Percentiles rank a stretch among this genome's conserved stretches.
phyloP scores from a whole-genome alignment of 2,888 invertebrate species.

The Acheta domesticus region DNA sequence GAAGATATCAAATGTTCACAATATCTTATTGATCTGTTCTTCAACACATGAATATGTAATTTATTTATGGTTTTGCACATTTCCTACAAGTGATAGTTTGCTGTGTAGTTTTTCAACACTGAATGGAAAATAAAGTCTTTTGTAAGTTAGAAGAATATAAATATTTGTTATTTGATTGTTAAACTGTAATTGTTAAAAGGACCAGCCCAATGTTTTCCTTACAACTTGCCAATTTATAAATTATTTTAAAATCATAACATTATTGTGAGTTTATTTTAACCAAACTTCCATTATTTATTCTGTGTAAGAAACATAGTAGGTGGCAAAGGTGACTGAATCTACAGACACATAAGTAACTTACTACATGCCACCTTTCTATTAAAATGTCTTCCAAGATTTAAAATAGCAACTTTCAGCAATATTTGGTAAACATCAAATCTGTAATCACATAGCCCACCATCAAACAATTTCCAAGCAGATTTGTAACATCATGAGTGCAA shows the following conservation, averaged over 20 bases:
- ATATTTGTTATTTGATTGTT: neutral
- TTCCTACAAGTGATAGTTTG: neutral
- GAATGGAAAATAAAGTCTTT: neutral
- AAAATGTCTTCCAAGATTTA: too few species aligned
- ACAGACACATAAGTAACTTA: too few species aligned
- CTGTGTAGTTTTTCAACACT: neutral
- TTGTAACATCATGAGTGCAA: neutral
- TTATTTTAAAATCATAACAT: neutral
- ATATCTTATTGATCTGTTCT: neutral
- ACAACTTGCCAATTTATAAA: neutral
- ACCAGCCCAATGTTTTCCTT: neutral
- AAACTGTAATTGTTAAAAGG: neutral
- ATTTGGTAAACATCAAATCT: too few species aligned
- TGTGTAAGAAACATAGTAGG: too few species aligned
- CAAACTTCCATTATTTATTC: too few species aligned
- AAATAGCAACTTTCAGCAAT: too few species aligned
- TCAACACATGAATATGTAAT: neutral
- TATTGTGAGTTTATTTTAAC: too few species aligned
- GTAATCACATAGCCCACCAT: too few species aligned
- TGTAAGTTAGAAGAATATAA: slow-evolving; percentile 6
- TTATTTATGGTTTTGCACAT: neutral
- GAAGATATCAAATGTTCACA: slow-evolving; percentile 8
- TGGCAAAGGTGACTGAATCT: too few species aligned
- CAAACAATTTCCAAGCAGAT: neutral
- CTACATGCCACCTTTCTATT: too few species aligned